phyloP scores from a whole-genome alignment of 2,797 vertebrate genomes.

The Microtus agrestis region DNA sequence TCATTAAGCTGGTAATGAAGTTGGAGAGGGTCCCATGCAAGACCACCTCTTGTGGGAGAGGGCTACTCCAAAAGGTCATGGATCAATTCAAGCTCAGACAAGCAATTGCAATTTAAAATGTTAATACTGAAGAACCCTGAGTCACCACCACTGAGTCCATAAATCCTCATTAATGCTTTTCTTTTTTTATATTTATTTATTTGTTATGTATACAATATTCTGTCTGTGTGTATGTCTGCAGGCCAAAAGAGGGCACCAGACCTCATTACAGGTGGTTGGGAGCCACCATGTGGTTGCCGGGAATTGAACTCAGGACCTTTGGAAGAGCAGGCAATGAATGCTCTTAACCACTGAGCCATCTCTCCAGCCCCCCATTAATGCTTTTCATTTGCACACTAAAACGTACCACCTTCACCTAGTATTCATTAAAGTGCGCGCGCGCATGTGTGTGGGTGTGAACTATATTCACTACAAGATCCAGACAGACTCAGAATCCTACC shows the following conservation, averaged over 20 bases:
- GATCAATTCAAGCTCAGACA: background rate
- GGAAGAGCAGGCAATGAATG: no score
- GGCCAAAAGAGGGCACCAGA: no score
- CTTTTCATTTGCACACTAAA: slow-evolving; percentile 28
- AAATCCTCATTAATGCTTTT: background rate
- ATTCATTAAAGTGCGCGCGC: background rate
- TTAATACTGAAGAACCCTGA: background rate
- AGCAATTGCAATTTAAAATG: background rate
- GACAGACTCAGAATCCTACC: background rate
- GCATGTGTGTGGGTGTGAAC: background rate
- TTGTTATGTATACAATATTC: no score
- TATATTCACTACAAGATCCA: background rate
- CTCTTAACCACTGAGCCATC: no score
- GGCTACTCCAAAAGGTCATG: background rate
- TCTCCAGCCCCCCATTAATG: background rate
- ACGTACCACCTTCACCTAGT: background rate
- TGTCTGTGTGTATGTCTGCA: no score
- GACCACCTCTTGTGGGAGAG: background rate
- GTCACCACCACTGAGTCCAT: background rate
- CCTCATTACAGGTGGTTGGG: no score
- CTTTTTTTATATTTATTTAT: no score
- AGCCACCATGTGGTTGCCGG: no score
- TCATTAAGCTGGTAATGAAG: background rate
- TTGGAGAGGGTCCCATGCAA: background rate
- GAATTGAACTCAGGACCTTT: no score